Evolutionary conservation across 1,140 invertebrate species (phyloP).

Genomic region (Lepidotrigona ventralis): DNA sequence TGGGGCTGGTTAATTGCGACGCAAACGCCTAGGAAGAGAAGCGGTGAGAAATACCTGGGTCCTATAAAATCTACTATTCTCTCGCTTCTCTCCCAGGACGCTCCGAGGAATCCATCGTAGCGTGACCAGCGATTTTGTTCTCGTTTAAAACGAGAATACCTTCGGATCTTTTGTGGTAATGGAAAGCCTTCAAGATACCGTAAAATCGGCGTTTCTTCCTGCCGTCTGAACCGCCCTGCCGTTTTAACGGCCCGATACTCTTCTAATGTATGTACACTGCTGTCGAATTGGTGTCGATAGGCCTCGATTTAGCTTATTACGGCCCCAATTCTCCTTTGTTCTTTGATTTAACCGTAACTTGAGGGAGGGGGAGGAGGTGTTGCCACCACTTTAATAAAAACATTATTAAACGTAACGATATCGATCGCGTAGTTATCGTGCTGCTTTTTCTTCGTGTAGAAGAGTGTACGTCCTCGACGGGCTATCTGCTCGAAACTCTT

Average conservation of each 20-base stretch:
- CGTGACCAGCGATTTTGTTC: constrained; percentile 44
- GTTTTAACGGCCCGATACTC: constrained; percentile 7
- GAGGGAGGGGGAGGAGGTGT: too few relatives aligned
- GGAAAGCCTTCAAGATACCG: constrained; percentile 30
- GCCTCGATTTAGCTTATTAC: background rate
- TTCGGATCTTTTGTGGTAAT: constrained; percentile 29
- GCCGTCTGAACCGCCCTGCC: background rate
- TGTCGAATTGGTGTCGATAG: constrained; percentile 1
- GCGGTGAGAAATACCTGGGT: constrained; percentile 47
- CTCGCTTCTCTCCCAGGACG: background rate
- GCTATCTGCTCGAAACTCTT: background rate
- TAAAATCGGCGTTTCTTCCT: constrained; percentile 38
- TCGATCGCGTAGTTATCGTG: background rate
- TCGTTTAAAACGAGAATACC: constrained; percentile 37
- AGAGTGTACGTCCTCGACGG: background rate
- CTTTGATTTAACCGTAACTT: background rate
- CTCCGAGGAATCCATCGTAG: constrained; percentile 15
- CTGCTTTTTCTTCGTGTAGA: background rate
- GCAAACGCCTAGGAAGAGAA: constrained; percentile 1
- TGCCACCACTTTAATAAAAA: too few relatives aligned
- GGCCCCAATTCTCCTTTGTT: background rate
- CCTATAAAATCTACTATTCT: constrained; percentile 56
- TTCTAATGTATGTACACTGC: background rate
- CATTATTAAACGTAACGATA: background rate
- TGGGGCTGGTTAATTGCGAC: constrained; percentile 45